These are phyloP conservation scores for Rhagoletis zephyria DNA, from an alignment of 1,140 invertebrate species.

Conservation along the genomic window DNA sequence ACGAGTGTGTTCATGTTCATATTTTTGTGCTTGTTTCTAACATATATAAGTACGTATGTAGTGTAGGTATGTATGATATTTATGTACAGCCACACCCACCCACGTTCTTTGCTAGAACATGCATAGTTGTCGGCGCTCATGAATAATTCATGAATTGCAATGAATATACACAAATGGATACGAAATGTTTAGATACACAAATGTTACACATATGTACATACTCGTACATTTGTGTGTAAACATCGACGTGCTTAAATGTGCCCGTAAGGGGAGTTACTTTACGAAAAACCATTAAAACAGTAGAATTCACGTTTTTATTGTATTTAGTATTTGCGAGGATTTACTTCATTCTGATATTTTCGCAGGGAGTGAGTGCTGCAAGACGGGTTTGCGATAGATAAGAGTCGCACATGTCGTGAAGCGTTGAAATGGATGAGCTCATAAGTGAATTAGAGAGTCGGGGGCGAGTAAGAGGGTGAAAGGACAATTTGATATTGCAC, in stretches of 20 bases:
- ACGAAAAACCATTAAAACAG: conserved; percentile 45
- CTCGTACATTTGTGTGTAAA: not conserved
- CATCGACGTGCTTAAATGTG: not conserved
- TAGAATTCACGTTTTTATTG: conserved; percentile 25
- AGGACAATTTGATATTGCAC: not conserved
- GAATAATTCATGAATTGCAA: conserved; percentile 48
- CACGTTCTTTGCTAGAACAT: conserved; percentile 13
- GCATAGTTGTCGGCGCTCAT: not conserved
- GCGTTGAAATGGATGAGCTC: conserved; percentile 33
- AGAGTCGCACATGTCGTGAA: conserved; percentile 12
- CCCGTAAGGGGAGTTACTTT: not conserved
- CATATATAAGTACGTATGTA: not conserved
- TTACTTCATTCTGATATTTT: not conserved
- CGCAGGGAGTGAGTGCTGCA: not conserved
- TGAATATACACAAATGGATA: conserved; percentile 46
- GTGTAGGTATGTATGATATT: not conserved
- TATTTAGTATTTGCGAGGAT: conserved; percentile 39
- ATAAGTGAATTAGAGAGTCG: conserved; percentile 7
- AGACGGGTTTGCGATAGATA: not conserved
- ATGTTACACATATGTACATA: not conserved
- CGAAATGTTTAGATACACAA: not conserved
- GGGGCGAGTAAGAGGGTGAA: not conserved
- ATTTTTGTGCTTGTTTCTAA: not conserved
- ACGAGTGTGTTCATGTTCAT: not conserved
- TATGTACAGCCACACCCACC: conserved; percentile 35